Percentiles rank a stretch among this genome's conserved stretches.
Evolutionary conservation across 2,888 invertebrate species (phyloP).

Genomic region (Ophonus ardosiacus): DNA sequence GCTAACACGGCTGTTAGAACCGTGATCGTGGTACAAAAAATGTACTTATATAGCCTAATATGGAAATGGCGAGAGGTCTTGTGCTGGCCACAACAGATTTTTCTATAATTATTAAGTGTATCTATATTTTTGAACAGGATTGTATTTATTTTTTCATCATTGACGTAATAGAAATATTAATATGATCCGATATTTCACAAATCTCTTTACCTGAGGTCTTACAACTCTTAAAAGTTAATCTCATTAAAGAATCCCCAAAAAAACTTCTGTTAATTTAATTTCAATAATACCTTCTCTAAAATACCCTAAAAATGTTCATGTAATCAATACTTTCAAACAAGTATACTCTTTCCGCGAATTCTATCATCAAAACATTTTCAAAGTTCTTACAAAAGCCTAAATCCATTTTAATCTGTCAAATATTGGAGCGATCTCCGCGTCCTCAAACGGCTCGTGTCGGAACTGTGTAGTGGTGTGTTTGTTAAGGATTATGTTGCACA

Average conservation of each 20-base stretch:
- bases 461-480: background rate
- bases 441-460: background rate
- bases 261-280: slow-evolving; percentile 29
- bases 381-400: slow-evolving; percentile 30
- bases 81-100: too few species aligned
- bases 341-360: slow-evolving; percentile 6
- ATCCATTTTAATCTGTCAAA: slow-evolving; percentile 58
- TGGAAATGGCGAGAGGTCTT: too few species aligned
- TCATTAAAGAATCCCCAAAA: slow-evolving; percentile 52
- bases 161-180: background rate
- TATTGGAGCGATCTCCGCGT: background rate
- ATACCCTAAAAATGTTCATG: slow-evolving; percentile 36
- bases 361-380: background rate
- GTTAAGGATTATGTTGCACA: slow-evolving; percentile 6
- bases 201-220: slow-evolving; percentile 30
- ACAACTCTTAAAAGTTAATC: slow-evolving; percentile 47
- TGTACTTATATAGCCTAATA: too few species aligned
- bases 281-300: slow-evolving; percentile 38
- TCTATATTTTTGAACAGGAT: too few species aligned
- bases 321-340: slow-evolving; percentile 27
- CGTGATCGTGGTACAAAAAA: too few species aligned
- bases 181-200: slow-evolving; percentile 2
- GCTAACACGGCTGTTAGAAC: too few species aligned
- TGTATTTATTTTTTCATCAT: background rate
- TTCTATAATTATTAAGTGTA: too few species aligned